A percentile compares a stretch with the other conserved stretches of the same genome.
These are phyloP conservation scores for Radopholus similis DNA, from an alignment of 1,140 invertebrate genomes.

Conservation along the genomic window DNA sequence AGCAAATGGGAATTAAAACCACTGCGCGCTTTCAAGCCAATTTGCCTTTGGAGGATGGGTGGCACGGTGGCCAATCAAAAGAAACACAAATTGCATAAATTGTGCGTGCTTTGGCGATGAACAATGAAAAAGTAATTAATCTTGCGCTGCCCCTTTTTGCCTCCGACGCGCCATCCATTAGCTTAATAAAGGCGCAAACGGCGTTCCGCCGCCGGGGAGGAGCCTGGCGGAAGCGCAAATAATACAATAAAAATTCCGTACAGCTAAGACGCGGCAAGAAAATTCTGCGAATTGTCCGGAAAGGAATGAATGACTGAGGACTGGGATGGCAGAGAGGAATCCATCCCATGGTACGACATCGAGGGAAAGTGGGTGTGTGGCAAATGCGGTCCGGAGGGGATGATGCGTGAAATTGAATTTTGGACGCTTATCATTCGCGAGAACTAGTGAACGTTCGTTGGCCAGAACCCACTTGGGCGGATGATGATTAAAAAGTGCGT, in stretches of 20 bases:
- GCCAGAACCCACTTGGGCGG: too few relatives aligned
- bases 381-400: neutral
- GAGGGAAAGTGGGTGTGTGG: neutral
- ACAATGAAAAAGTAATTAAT: slow-evolving; percentile 7
- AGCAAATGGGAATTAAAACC: too few relatives aligned
- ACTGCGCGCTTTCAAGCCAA: too few relatives aligned
- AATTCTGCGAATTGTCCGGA: neutral
- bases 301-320: too few relatives aligned
- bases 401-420: slow-evolving; percentile 2
- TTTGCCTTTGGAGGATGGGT: too few relatives aligned
- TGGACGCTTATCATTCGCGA: too few relatives aligned
- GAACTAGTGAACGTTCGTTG: too few relatives aligned
- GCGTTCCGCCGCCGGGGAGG: too few relatives aligned
- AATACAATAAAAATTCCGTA: neutral
- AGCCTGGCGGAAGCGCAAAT: neutral
- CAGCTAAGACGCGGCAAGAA: neutral
- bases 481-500: too few relatives aligned
- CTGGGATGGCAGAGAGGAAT: neutral
- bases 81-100: too few relatives aligned
- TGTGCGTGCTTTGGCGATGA: too few relatives aligned
- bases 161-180: neutral
- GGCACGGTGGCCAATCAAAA: too few relatives aligned
- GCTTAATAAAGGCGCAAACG: slow-evolving; percentile 1
- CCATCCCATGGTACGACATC: neutral
- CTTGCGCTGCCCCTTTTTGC: neutral